Evolutionary conservation across 1,140 invertebrate genomes (phyloP).

Genomic region (Plodia interpunctella): DNA sequence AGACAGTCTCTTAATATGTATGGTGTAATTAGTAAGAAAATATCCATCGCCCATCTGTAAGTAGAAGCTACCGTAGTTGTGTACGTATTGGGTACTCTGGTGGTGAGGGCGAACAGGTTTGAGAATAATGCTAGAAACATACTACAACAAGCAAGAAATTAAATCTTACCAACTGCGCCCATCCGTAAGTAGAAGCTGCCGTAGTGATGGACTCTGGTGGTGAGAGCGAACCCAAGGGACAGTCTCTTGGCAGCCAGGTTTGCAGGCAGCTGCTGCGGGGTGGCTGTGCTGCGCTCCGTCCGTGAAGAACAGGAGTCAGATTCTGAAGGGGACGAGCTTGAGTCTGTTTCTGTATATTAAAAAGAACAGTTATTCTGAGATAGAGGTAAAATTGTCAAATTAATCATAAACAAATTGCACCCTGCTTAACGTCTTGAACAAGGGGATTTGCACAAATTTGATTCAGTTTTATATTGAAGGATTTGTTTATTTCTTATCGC

Average conservation of each 20-base stretch:
- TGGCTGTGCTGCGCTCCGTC: slow-evolving; percentile 78
- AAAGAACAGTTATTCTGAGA: no score
- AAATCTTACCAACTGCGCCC: slow-evolving; percentile 88
- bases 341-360: slow-evolving; percentile 50
- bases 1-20: background rate
- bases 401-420: no score
- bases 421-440: no score
- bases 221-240: slow-evolving; percentile 69
- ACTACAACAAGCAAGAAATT: background rate
- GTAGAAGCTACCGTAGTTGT: no score
- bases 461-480: no score
- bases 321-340: slow-evolving; percentile 63
- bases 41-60: background rate
- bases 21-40: no score
- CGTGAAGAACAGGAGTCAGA: slow-evolving; percentile 75
- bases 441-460: no score
- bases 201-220: slow-evolving; percentile 84
- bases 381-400: no score
- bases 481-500: no score
- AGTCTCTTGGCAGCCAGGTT: slow-evolving; percentile 60
- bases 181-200: slow-evolving; percentile 95
- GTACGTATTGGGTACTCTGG: no score
- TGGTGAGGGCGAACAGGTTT: slow-evolving; percentile 14
- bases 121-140: background rate
- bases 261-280: slow-evolving; percentile 51